Percentiles rank a stretch among this genome's conserved stretches.
Evolutionary conservation across 2,888 invertebrate genomes (phyloP).

Genomic region (Andrena haemorrhoa): DNA sequence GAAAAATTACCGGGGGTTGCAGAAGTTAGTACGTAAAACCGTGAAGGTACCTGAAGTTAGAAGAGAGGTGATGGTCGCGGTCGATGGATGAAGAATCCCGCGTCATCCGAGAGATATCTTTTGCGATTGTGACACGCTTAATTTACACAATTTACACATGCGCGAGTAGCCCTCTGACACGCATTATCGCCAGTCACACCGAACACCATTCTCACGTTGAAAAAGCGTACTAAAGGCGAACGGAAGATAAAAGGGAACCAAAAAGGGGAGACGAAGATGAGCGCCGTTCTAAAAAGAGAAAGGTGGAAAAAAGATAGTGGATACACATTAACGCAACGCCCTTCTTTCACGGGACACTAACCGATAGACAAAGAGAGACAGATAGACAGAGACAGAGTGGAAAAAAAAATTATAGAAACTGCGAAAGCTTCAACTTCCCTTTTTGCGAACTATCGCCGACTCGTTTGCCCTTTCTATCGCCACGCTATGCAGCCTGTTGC

Average conservation of each 20-base stretch:
- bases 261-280: conserved; percentile 1
- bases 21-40: conserved; percentile 67
- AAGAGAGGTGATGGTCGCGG: conserved; percentile 62
- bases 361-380: not conserved
- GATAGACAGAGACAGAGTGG: not conserved
- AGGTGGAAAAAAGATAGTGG: conserved; percentile 5
- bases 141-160: conserved; percentile 79
- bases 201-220: conserved; percentile 69
- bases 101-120: conserved; percentile 65
- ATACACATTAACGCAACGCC: conserved; percentile 22
- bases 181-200: conserved; percentile 69
- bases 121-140: conserved; percentile 72
- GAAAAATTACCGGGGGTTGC: conserved; percentile 64
- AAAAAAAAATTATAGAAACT: conserved; percentile 20
- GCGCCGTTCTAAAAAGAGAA: conserved; percentile 5
- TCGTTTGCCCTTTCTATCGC: conserved; percentile 43
- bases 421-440: conserved; percentile 37
- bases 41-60: conserved; percentile 75
- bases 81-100: conserved; percentile 70
- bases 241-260: conserved; percentile 19
- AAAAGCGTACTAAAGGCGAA: conserved; percentile 59
- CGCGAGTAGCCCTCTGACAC: conserved; percentile 78
- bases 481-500: conserved; percentile 49
- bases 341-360: not conserved
- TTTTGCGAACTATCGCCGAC: conserved; percentile 25